phyloP scores from a whole-genome alignment of 2,888 invertebrate species.

The Rhyacophila evoluta region DNA sequence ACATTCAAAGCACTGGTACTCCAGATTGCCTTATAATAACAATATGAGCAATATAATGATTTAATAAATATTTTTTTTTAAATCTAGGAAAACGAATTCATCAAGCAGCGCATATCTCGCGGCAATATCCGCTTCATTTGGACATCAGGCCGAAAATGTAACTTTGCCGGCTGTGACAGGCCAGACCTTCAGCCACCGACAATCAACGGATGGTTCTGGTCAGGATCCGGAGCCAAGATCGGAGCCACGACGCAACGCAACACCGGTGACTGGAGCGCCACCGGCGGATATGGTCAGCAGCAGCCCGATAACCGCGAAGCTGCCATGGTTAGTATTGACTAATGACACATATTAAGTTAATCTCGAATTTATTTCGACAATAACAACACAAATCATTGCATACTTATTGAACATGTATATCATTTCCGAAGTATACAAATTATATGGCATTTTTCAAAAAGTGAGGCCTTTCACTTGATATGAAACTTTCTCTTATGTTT shows the following conservation, averaged over 20 bases:
- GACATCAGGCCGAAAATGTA: constrained; percentile 93
- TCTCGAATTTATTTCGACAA: too few relatives aligned
- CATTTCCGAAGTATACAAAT: too few relatives aligned
- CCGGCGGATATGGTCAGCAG: constrained; percentile 88
- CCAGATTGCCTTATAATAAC: too few relatives aligned
- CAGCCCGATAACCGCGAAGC: constrained; percentile 94
- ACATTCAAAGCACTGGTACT: too few relatives aligned
- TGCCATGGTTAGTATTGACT: constrained; percentile 80
- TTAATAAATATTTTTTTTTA: too few relatives aligned
- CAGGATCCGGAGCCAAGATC: constrained; percentile 91
- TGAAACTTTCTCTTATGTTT: too few relatives aligned
- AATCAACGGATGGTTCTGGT: constrained; percentile 94
- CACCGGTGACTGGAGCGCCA: constrained; percentile 91
- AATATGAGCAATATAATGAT: too few relatives aligned
- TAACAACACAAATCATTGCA: too few relatives aligned
- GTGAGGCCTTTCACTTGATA: too few relatives aligned
- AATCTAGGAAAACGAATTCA: constrained; percentile 82
- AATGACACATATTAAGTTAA: too few relatives aligned
- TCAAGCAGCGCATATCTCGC: constrained; percentile 87
- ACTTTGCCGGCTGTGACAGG: constrained; percentile 90
- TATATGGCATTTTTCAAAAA: too few relatives aligned
- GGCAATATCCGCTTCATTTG: constrained; percentile 87
- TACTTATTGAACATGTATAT: too few relatives aligned
- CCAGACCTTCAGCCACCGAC: constrained; percentile 86
- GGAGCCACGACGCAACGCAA: constrained; percentile 89